A percentile compares a stretch with the other conserved stretches of the same genome.
phyloP scores from a whole-genome alignment of 2,888 invertebrate species.

The Diarsia brunnea region DNA sequence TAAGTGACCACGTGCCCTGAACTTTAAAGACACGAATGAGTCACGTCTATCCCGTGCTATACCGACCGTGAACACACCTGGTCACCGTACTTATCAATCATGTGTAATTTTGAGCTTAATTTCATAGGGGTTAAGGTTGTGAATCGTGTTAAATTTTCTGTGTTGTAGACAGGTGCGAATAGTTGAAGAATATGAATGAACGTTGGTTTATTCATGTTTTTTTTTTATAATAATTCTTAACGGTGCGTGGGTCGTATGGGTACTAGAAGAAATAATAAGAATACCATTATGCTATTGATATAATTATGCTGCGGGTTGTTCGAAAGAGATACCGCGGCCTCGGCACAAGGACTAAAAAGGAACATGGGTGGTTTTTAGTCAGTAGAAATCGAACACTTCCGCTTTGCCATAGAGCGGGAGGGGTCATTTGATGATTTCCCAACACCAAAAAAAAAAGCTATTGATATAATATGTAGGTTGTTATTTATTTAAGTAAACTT shows the following conservation, averaged over 20 bases:
- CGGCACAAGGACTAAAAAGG: no score
- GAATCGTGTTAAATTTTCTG: background rate
- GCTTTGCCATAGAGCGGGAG: no score
- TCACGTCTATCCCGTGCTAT: conserved; percentile 78
- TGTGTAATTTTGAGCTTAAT: conserved; percentile 42
- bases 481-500: no score
- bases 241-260: background rate
- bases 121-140: background rate
- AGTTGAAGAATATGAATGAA: conserved; percentile 68
- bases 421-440: no score
- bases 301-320: no score
- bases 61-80: conserved; percentile 86
- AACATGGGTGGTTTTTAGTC: no score
- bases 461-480: no score
- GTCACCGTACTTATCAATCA: conserved; percentile 62
- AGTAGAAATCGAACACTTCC: no score
- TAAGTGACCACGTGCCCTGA: conserved; percentile 81
- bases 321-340: no score
- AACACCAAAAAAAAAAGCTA: no score
- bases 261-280: no score
- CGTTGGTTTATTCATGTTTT: conserved; percentile 31
- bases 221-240: background rate
- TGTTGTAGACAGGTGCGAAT: conserved; percentile 75
- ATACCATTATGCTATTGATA: background rate
- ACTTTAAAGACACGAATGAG: conserved; percentile 79